Percentiles rank a stretch among this genome's conserved stretches.
Evolutionary conservation across 2,888 invertebrate species (phyloP).

Genomic region (Xanthia icteritia): DNA sequence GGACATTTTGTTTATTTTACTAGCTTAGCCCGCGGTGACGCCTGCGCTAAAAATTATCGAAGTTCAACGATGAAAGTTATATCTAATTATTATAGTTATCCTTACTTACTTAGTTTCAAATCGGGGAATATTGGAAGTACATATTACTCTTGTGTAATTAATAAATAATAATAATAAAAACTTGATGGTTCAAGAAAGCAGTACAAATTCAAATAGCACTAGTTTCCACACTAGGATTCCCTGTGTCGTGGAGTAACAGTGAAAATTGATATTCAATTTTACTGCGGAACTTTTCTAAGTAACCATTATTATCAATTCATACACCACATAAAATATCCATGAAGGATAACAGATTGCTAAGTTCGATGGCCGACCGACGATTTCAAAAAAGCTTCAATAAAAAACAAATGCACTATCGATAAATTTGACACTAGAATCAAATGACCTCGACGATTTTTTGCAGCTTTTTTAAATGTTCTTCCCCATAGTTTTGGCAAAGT

Average conservation of each 20-base stretch:
- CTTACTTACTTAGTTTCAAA: not conserved
- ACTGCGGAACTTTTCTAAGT: not conserved
- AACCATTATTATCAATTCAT: not conserved
- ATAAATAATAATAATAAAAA: too few relatives aligned
- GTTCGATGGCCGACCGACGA: not conserved
- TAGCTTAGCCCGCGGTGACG: not conserved
- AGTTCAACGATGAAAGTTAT: not conserved
- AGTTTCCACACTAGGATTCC: too few relatives aligned
- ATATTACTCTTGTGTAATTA: not conserved
- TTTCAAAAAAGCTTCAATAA: not conserved
- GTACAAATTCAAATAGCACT: too few relatives aligned
- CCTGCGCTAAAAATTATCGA: not conserved
- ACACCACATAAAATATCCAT: not conserved
- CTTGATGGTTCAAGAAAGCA: too few relatives aligned
- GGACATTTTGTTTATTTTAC: slow-evolving; percentile 24
- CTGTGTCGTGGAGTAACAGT: too few relatives aligned
- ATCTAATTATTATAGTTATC: not conserved
- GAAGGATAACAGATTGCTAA: not conserved
- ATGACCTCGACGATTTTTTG: not conserved
- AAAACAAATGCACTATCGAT: not conserved
- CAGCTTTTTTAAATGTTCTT: not conserved
- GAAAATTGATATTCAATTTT: not conserved
- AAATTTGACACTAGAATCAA: not conserved
- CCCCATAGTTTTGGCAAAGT: not conserved
- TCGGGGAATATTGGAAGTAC: too few relatives aligned